These are phyloP conservation scores for Antheraea assamensis DNA, from an alignment of 2,888 invertebrate genomes.

Conservation along the genomic window DNA sequence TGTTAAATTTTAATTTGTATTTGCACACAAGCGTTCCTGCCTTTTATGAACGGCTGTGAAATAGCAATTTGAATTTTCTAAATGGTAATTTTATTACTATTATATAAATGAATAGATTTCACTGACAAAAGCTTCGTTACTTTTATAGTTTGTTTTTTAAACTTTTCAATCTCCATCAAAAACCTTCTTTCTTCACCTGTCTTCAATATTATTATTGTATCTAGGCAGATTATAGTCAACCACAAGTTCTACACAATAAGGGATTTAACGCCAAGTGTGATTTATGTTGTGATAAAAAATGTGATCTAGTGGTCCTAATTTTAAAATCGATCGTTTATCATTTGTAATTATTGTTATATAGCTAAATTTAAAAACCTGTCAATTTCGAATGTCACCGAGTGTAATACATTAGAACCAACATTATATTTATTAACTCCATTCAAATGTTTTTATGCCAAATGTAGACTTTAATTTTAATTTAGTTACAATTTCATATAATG, in stretches of 20 bases:
- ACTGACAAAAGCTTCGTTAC: not conserved
- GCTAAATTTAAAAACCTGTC: not conserved
- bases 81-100: not conserved
- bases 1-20: constrained; percentile 29
- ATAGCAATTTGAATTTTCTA: not conserved
- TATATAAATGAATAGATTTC: not conserved
- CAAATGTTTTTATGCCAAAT: too few relatives aligned
- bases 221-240: too few relatives aligned
- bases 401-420: too few relatives aligned
- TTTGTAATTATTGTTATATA: not conserved
- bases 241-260: too few relatives aligned
- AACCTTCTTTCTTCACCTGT: not conserved
- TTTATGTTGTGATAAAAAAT: too few relatives aligned
- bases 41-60: not conserved
- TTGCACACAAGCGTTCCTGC: not conserved
- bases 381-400: not conserved
- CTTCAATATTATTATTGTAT: not conserved
- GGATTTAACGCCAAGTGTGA: too few relatives aligned
- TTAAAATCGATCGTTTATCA: not conserved
- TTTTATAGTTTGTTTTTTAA: too few relatives aligned
- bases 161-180: not conserved
- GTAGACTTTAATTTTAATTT: not conserved
- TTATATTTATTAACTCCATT: too few relatives aligned
- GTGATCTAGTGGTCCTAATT: too few relatives aligned
- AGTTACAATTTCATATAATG: not conserved